These are phyloP conservation scores for Dermatemys mawii DNA, from an alignment of 2,113 vertebrate genomes.

Conservation along the genomic window DNA sequence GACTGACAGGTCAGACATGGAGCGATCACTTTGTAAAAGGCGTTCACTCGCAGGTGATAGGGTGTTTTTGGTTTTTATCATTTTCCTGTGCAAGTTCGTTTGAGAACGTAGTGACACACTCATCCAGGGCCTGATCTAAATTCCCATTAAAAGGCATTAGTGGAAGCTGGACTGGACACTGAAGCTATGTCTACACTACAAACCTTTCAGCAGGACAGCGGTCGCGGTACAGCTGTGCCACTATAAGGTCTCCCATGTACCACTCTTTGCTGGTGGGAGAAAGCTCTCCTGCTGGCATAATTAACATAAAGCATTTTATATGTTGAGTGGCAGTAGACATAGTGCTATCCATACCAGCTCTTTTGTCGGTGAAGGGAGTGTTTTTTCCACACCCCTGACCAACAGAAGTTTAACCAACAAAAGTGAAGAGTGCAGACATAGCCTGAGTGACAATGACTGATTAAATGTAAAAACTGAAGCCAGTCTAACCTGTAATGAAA, in stretches of 20 bases:
- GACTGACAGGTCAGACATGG: not conserved
- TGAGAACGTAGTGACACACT: not conserved
- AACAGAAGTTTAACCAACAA: too few relatives aligned
- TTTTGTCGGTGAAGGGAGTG: too few relatives aligned
- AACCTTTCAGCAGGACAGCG: too few relatives aligned
- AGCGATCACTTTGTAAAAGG: not conserved
- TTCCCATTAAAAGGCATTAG: accelerated
- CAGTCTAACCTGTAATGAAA: not conserved
- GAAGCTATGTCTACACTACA: not conserved
- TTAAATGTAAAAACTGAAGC: not conserved
- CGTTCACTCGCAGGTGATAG: not conserved
- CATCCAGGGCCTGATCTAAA: not conserved
- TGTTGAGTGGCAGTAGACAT: too few relatives aligned
- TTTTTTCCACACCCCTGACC: too few relatives aligned
- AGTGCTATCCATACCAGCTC: too few relatives aligned
- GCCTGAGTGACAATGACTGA: not conserved
- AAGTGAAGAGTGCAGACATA: too few relatives aligned
- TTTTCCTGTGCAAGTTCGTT: not conserved
- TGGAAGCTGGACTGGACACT: accelerated
- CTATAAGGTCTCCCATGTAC: too few relatives aligned
- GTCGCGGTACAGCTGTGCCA: too few relatives aligned
- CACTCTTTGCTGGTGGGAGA: too few relatives aligned
- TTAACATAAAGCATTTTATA: too few relatives aligned
- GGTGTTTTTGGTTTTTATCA: not conserved
- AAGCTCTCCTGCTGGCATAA: too few relatives aligned